Conservation (phyloP, 2,888 invertebrate genomes). For the Rhaphigaster nebulosa region DNA sequence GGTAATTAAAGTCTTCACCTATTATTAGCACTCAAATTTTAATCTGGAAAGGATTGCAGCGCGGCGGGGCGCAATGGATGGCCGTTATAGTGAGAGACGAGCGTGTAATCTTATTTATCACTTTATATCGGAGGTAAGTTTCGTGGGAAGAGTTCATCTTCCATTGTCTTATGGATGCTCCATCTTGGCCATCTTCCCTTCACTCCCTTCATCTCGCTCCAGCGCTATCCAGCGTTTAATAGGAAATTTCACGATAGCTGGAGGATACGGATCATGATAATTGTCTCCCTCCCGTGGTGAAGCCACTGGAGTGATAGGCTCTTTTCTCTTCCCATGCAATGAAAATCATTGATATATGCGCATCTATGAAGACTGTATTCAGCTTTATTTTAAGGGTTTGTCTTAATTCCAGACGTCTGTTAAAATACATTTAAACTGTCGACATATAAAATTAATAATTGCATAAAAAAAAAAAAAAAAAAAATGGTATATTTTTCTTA, state of each 20-base stretch:
- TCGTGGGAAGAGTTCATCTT: slow-evolving; percentile 29
- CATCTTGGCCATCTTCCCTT: not conserved
- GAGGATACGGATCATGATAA: not conserved
- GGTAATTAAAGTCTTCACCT: not conserved
- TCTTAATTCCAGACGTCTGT: not conserved
- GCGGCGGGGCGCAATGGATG: not conserved
- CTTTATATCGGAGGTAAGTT: not conserved
- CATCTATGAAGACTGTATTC: not conserved
- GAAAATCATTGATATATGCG: not conserved
- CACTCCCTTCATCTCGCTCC: not conserved
- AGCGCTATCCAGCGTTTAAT: not conserved
- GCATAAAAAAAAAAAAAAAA: too few species aligned
- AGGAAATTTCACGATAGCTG: slow-evolving; percentile 8
- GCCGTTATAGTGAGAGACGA: not conserved
- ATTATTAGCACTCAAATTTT: slow-evolving; percentile 11
- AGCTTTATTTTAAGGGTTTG: not conserved
- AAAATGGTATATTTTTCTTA: too few species aligned
- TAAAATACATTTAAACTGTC: too few species aligned
- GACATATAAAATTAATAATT: too few species aligned
- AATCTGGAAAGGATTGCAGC: not conserved
- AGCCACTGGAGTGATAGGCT: not conserved
- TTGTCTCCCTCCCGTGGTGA: not conserved
- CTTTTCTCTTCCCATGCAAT: not conserved
- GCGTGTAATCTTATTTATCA: slow-evolving; percentile 28
- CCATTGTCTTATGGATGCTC: slow-evolving; percentile 9